These are phyloP conservation scores for Nautilus pompilius DNA, from an alignment of 1,140 invertebrate species.

Conservation along the genomic window DNA sequence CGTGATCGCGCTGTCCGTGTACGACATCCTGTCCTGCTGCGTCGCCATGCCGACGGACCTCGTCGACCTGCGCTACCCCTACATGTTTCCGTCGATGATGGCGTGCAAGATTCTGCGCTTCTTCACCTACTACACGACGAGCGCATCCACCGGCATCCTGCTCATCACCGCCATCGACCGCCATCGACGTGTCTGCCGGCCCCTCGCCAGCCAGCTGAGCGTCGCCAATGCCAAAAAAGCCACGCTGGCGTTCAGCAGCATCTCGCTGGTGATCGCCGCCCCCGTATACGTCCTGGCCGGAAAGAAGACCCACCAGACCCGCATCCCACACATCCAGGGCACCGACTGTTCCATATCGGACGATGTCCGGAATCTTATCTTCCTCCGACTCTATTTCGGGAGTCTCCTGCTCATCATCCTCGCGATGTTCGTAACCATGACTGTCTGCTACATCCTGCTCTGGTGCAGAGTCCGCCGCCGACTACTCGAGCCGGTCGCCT, in stretches of 20 bases:
- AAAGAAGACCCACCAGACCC: conserved; percentile 10
- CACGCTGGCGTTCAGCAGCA: conserved; percentile 1
- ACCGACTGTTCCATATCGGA: conserved; percentile 12
- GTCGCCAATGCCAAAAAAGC: conserved; percentile 8
- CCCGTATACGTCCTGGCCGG: conserved; percentile 14
- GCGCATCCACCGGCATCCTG: conserved; percentile 9
- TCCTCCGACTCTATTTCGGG: neutral
- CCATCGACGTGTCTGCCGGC: conserved; percentile 8
- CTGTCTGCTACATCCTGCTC: neutral
- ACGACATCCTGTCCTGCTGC: conserved; percentile 5
- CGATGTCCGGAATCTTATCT: neutral
- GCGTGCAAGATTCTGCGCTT: conserved; percentile 11
- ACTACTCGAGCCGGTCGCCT: too few relatives aligned
- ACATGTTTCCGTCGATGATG: neutral
- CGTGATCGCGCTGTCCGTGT: conserved; percentile 14
- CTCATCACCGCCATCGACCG: conserved; percentile 9
- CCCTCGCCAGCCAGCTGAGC: conserved; percentile 9
- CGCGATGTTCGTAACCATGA: neutral
- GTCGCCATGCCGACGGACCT: conserved; percentile 14
- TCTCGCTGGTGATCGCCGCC: conserved; percentile 6
- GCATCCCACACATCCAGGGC: conserved; percentile 9
- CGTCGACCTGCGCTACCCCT: conserved; percentile 11
- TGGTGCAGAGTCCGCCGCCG: neutral
- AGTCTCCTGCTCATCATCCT: neutral
- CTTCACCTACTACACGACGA: conserved; percentile 3